Conservation (phyloP, 2,797 vertebrate genomes). For the Pseudochaenichthys georgianus region DNA sequence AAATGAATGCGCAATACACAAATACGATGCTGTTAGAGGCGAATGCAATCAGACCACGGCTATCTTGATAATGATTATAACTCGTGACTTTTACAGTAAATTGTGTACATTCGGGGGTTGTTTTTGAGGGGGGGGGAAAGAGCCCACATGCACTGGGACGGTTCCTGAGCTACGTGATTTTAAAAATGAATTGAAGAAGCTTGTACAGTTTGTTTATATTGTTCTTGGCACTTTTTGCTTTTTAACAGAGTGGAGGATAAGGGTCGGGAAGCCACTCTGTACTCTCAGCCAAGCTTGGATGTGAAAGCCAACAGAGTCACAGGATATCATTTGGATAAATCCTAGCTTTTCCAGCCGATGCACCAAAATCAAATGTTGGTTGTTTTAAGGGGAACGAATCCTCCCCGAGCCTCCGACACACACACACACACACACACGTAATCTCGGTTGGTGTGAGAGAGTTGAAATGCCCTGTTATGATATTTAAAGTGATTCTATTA, state of each 20-base stretch:
- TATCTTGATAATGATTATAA: conserved; percentile 1
- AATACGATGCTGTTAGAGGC: background rate
- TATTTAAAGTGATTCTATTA: background rate
- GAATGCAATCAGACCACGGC: background rate
- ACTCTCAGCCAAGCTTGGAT: conserved; percentile 51
- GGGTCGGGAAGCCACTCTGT: conserved; percentile 33
- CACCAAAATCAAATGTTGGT: conserved; percentile 44
- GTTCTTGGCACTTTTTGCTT: conserved; percentile 44
- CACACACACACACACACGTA: background rate
- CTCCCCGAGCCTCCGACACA: conserved; percentile 15
- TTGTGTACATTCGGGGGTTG: background rate
- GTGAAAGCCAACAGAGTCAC: conserved; percentile 53
- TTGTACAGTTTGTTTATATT: conserved; percentile 47
- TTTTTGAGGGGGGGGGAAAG: background rate
- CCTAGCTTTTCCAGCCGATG: conserved; percentile 38
- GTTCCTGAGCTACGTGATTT: conserved; percentile 27
- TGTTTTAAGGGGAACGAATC: conserved; percentile 47
- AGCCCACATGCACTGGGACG: conserved; percentile 4
- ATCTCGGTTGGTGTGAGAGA: background rate
- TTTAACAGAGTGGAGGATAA: conserved; percentile 48
- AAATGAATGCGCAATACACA: too few relatives aligned
- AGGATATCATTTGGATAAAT: conserved; percentile 56
- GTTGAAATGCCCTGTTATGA: background rate
- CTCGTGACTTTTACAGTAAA: background rate
- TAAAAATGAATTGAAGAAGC: conserved; percentile 45